Evolutionary conservation across 2,888 invertebrate species (phyloP), one percentile per base, ranked within the genome.

Genomic region (Chesias legatella): DNA sequence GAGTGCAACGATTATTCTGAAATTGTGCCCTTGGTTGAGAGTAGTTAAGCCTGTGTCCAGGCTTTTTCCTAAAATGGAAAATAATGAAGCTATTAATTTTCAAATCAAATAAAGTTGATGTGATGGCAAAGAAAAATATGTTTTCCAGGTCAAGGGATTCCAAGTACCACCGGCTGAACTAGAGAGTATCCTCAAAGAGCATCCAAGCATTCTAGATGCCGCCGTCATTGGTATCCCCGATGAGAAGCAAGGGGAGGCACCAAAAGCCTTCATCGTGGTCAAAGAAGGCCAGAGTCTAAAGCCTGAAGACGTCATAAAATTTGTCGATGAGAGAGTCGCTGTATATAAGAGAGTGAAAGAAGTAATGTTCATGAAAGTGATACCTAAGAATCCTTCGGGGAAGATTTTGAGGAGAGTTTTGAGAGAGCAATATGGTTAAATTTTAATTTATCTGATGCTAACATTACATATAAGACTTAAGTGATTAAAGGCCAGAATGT

Each of bases 121-220:
- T 17, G n/a, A n/a, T n/a, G n/a, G n/a, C n/a, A 7, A n/a, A 6
- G n/a, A 22, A 5, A 2, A 29, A 11, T 22, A 6, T 9, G 9
- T n/a, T 80, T 64, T 94, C 54, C 51, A 78, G 79, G 93, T 93
- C 0, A 91, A 90, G 78, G 91, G 89, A 1, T 90, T 83, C 63
- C 90, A 95, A 90, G 95, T 96, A 10, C 91, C 96, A n/a, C 97
- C 96, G 8, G 95, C 96, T 1, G 97, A 97, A 74, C 72, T 97
- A 26, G 96, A 97, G 75, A 92, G 89, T 37, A 57, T 94, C 6
- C 69, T 95, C 1, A 88, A 93, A 49, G 88, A 89, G 33, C 93
- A 94, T 78, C 93, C 94, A 0, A 90, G 90, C 26, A 89, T 97
- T 0, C 66, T 86, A 11, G 97, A 97, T 57, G 95, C 93, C 0